Base-by-base conservation (phyloP, 30 jellyfish, hydroid and myxozoan genomes). In the Sanderia malayensis region DNA sequence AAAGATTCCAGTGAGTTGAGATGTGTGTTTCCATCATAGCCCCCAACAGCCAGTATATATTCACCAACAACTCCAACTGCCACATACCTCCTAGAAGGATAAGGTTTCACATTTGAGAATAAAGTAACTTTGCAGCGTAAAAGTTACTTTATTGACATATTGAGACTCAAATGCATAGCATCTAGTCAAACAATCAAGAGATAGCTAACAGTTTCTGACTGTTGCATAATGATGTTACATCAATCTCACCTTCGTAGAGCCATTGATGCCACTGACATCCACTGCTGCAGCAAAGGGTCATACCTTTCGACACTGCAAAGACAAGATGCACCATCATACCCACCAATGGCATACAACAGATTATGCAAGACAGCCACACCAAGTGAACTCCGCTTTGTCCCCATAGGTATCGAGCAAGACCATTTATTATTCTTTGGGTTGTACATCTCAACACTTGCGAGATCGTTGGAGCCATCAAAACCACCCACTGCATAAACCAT, bases 401-500 rank as follows among this genome's bases (percentile, higher is more conserved):
- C 95, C 99, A 92, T 92, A 23, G 89, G 86, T 1, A 55, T 34
- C 9, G 81, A 65, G 61, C 81, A 46, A 15, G 89, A 25, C 99
- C 99, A 92, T 28, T 59, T 67, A 32, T 85, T 73, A 41, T 89
- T 84, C 47, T 84, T 72, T 2, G 93, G 87, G 58, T 79, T 72
- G 55, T 70, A 92, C 37, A 73, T 82, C 66, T 92, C 99, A 66
- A 79, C 90, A n/a, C 83, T 23, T 0, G 94, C 55, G 9, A 92
- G 86, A 59, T 92, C 96, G 21, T 71, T 83, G 1, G 91, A 52
- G 8, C 99, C 99, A 80, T 85, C 96, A 85, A 79, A 82, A 0
- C 99, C 99, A 30, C 99, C 99, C n/a, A 92, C 84, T 1, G 95
- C 99, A 80, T 84, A 85, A 11, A 92, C 85, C 80, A 85, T 74